Percentiles rank a stretch among this genome's conserved stretches.
Evolutionary conservation across 1,140 invertebrate species (phyloP).

Genomic region (Tetragnatha versicolor): DNA sequence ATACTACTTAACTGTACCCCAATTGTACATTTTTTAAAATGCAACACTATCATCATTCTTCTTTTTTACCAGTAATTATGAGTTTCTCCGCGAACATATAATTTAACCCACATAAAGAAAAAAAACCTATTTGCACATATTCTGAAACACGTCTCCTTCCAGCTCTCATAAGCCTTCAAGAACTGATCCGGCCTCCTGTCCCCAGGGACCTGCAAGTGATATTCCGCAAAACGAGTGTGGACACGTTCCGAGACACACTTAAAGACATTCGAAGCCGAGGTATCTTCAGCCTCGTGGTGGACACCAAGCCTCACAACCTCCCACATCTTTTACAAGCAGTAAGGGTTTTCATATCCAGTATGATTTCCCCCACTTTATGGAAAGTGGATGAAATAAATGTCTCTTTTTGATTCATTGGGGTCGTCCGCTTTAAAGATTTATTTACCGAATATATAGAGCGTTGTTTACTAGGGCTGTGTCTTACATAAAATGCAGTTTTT

Average conservation of each 20-base stretch:
- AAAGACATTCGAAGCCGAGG: conserved; percentile 81
- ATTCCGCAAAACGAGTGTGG: conserved; percentile 77
- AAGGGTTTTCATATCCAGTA: conserved; percentile 65
- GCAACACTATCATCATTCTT: no score
- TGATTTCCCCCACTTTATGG: neutral
- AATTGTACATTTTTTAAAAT: no score
- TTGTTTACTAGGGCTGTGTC: no score
- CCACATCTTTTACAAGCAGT: conserved; percentile 82
- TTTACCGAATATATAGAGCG: no score
- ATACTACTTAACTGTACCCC: no score
- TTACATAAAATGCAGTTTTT: no score
- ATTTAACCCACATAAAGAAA: no score
- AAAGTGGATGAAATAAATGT: neutral
- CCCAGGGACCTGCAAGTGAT: conserved; percentile 74
- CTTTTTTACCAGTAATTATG: no score
- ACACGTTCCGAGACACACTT: conserved; percentile 79
- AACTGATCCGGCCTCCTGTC: conserved; percentile 77
- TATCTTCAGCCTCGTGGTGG: conserved; percentile 84
- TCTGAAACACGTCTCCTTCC: conserved; percentile 58
- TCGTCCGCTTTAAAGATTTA: no score
- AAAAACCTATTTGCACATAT: no score
- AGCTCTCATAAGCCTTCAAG: conserved; percentile 88
- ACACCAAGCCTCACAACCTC: conserved; percentile 79
- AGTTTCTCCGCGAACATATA: no score
- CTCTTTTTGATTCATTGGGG: neutral